Base-by-base conservation (phyloP, 2,888 invertebrate species). In the Rugalucina vietnamica region DNA sequence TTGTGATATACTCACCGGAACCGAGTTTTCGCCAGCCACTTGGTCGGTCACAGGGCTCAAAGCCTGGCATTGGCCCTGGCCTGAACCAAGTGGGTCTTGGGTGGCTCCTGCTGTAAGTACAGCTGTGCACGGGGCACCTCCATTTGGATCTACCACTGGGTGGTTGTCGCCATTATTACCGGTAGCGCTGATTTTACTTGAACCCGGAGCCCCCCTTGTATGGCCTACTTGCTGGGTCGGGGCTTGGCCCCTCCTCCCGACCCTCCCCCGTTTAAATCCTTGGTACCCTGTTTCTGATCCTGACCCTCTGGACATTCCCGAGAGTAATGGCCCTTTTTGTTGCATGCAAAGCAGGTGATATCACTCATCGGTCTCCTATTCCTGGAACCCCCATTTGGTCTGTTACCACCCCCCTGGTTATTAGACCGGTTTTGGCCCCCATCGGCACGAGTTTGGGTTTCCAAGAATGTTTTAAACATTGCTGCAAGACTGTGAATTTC, bases 271-370 rank as follows among this genome's bases (percentile, higher is more conserved):
- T 71, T 71, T 71, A 71, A 71, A 36, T 71, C 81, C 86, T 57
- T 88, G 60, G 57, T 87, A 87, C 29, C 86, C 71, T 2, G 87
- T 60, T 79, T 88, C 84, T 24, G 12, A 5, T 5, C 14, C 43
- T 43, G 43, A 18, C 43, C 10, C 21, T n/a, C 54, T 54, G 14
- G 8, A 21, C 54, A 54, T 18, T 54, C 54, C 12, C 54, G 10
- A 14, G 14, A 21, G 21, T n/a, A 54, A 54, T 54, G 54, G 4
- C 54, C 54, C 29, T 60, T 60, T 60, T 60, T 4, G 4, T 21
- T 10, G 29, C 60, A 60, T 3, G 24, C 29, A 27, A 60, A 60
- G 29, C 60, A 60, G 27, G 27, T 32, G 8, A 29, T 18, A 8
- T 29, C 60, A 29, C 29, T 54, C 4, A 54, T 4, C 14, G 54